Percentiles rank a stretch among this genome's conserved stretches.
Conservation (phyloP, 2,113 vertebrate genomes). For the Paracanthobrama guichenoti region DNA sequence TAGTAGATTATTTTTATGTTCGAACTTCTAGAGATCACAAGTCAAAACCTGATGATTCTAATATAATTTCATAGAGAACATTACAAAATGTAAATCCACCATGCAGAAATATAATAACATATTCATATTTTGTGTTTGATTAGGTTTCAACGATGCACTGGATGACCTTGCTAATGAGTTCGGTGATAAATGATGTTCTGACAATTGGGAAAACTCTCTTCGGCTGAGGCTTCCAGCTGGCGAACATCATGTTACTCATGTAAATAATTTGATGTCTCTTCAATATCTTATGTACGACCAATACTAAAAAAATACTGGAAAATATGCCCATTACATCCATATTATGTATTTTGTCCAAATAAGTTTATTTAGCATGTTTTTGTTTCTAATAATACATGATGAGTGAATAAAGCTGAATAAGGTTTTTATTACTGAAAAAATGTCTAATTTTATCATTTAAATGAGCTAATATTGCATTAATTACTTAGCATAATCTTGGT, state of each 20-base stretch:
- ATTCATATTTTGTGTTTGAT: slow-evolving; percentile 27
- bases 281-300: background rate
- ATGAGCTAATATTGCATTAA: background rate
- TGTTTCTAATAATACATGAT: background rate
- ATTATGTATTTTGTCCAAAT: background rate
- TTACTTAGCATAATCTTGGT: background rate
- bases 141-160: slow-evolving; percentile 51
- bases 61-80: background rate
- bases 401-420: background rate
- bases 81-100: background rate
- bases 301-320: background rate
- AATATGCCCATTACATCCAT: background rate
- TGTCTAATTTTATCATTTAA: background rate
- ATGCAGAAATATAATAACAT: background rate
- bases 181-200: background rate
- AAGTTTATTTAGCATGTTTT: background rate
- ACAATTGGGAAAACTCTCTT: slow-evolving; percentile 12
- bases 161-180: slow-evolving; percentile 37
- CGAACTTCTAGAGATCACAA: background rate
- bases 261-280: background rate
- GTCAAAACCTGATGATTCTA: background rate
- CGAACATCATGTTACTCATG: background rate
- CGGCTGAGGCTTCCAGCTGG: background rate
- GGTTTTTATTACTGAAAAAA: background rate
- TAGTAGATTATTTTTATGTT: too few relatives aligned